phyloP scores from a whole-genome alignment of 1,140 invertebrate species.

The Temnothorax curvispinosus region DNA sequence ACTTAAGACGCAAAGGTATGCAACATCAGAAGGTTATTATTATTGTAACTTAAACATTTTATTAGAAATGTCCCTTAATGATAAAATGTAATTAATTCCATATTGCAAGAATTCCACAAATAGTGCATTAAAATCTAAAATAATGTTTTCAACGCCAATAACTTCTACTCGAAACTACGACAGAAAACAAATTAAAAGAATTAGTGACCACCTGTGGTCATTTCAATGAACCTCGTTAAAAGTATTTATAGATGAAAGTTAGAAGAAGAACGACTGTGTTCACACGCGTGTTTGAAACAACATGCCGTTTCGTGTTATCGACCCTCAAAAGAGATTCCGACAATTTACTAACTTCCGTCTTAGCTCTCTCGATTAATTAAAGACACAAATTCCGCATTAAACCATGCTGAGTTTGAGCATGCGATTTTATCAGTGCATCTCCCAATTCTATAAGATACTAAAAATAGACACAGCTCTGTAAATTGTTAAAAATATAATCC shows the following conservation, averaged over 20 bases:
- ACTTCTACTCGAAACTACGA: not conserved
- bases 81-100: not conserved
- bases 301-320: slow-evolving; percentile 21
- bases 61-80: not conserved
- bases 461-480: not conserved
- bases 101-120: not conserved
- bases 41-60: not conserved
- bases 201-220: slow-evolving; percentile 11
- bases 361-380: slow-evolving; percentile 64
- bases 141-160: not conserved
- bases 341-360: slow-evolving; percentile 39
- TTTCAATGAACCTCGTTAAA: slow-evolving; percentile 40
- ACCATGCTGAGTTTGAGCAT: not conserved
- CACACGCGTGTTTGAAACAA: not conserved
- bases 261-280: slow-evolving; percentile 1
- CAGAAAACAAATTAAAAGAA: not conserved
- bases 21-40: not conserved
- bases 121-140: not conserved
- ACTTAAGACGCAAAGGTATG: not conserved
- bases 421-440: slow-evolving; percentile 6
- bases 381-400: slow-evolving; percentile 28
- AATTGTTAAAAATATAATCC: not conserved
- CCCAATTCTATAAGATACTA: not conserved
- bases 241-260: slow-evolving; percentile 58
- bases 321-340: slow-evolving; percentile 38